Evolutionary conservation across 2,888 invertebrate genomes (phyloP).

Genomic region (Tolmerus cingulatus): DNA sequence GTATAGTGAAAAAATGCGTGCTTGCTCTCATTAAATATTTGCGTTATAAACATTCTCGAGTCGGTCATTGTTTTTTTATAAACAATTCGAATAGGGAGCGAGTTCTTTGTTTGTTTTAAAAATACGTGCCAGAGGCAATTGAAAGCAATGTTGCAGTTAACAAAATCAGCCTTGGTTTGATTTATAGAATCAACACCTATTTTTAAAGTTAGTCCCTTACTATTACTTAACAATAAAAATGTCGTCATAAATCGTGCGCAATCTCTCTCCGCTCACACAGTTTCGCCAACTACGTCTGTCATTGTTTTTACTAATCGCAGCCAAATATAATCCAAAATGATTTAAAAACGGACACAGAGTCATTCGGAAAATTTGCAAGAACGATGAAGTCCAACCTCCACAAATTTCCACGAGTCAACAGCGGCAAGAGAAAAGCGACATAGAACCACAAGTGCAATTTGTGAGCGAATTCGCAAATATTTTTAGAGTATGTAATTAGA

Average conservation of each 20-base stretch:
- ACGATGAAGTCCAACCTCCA: background rate
- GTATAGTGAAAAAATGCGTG: background rate
- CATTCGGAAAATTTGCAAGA: background rate
- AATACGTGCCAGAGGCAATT: background rate
- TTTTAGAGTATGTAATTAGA: background rate
- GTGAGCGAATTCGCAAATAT: background rate
- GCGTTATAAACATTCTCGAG: background rate
- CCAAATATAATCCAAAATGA: background rate
- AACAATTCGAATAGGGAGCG: background rate
- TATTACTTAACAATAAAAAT: background rate
- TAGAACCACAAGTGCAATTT: background rate
- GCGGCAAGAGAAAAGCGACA: background rate
- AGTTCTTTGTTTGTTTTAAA: background rate
- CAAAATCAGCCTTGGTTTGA: background rate
- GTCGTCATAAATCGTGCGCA: background rate
- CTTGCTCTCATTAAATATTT: background rate
- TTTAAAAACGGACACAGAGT: background rate
- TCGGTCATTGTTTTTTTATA: background rate
- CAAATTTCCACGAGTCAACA: background rate
- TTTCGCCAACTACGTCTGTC: background rate
- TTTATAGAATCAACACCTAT: background rate
- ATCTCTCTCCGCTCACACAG: background rate
- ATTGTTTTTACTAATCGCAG: background rate
- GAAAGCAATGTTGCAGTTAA: background rate
- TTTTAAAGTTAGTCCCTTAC: background rate